Evolutionary conservation across 2,797 vertebrate genomes (phyloP), one percentile per base, ranked within the genome.

Genomic region (Taenioides sp.): DNA sequence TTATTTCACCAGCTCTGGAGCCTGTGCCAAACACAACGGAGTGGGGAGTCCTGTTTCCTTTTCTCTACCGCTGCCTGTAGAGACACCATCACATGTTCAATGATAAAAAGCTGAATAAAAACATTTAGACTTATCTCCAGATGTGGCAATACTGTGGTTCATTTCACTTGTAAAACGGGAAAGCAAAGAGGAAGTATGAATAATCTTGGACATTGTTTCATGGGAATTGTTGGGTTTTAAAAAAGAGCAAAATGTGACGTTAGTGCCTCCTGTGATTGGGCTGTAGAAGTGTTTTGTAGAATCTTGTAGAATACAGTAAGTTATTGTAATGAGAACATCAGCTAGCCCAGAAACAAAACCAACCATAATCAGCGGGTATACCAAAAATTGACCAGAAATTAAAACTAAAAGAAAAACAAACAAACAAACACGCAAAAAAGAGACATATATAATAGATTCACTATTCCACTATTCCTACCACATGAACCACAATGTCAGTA

Each of bases 111-210:
- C 66, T 40, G 71, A 81, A 87, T 80, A 82, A 82, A 80, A 89
- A 88, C 82, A 82, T 72, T 16, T 20, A 67, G 74, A 81, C 86
- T 87, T 86, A 83, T 73, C 62, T 75, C 77, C 90, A 90, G 84
- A 90, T 92, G 88, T 89, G 91, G 84, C 87, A 82, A 76, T 74
- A 69, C 73, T 12, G 10, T 1, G 72, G 65, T 79, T 80, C 80
- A 86, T 89, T 89, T 89, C 65, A 90, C 84, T 91, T 86, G 83
- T 87, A 89, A 88, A 91, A 81, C 70, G 77, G 61, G 59, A 78
- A 80, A 84, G 80, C 69, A 72, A 72, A 67, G 76, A 27, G 72
- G 57, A 80, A 78, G 80, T 72, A 74, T 71, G 81, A 75, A 72
- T 83, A 81, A 85, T 70, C 87, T 66, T 72, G 65, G n/a, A 76